Base-by-base conservation (phyloP, 2,113 vertebrate genomes). In the Myodes glareolus region DNA sequence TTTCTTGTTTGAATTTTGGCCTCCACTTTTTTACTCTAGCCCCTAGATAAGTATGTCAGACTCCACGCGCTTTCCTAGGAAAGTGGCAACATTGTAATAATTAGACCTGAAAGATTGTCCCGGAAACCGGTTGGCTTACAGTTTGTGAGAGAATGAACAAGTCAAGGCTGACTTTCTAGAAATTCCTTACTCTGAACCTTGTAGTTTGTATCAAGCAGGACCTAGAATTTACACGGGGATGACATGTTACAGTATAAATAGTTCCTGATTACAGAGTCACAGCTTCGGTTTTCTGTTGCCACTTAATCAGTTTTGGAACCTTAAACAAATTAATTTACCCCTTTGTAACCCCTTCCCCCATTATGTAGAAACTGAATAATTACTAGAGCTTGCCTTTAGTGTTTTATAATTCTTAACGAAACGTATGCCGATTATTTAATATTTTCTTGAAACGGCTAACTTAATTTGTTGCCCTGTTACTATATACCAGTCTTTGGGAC, bases 301-400 rank as follows among this genome's bases (percentile, higher is more conserved):
- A 63, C 80, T 90, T 39, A 65, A 85, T 52, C 68, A 55, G 29
- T 92, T 89, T 96, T 50, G 87, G 68, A 90, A 88, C 1, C 67
- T 65, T 92, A 21, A 65, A 16, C 85, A 96, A 77, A 27, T 93
- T 87, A 80, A 87, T 70, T 75, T 88, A 3, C 17, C 31, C 61
- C 14, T 91, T 13, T 72, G 23, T 78, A 58, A 47, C 0, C 11
- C 42, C 76, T 80, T 45, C 42, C 92, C 73, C 73, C 25, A 4
- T 85, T 31, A 39, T 93, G 17, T 89, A 19, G 58, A 88, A 96
- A 84, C 47, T 78, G 19, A 91, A 47, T 61, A 47, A 45, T 68
- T 81, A 67, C 10, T 13, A 58, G 17, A 70, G 17, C 3, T 93
- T 95, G 39, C 85, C 55, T 42, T 93, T 91, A 76, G 76, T 76